Evolutionary conservation across 2,113 vertebrate species (phyloP).

Genomic region (Notarius quadriscutis): DNA sequence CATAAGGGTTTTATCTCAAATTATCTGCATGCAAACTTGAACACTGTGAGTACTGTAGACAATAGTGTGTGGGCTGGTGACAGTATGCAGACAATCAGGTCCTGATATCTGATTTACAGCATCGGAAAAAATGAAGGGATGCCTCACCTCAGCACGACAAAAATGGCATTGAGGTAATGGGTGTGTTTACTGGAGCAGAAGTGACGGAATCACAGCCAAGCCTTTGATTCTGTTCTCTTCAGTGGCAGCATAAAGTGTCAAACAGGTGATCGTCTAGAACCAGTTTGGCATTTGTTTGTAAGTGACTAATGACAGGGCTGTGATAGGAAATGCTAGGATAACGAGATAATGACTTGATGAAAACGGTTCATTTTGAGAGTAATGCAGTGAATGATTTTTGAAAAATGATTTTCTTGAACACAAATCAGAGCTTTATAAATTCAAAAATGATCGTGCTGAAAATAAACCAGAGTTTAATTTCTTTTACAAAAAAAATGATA

Average conservation of each 20-base stretch:
- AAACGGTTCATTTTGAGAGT: not conserved
- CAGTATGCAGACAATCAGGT: constrained; percentile 23
- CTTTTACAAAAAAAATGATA: too few species aligned
- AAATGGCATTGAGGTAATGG: not conserved
- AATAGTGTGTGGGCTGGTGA: not conserved
- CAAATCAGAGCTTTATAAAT: not conserved
- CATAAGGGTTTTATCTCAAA: not conserved
- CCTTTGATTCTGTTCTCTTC: not conserved
- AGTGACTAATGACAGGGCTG: constrained; percentile 5
- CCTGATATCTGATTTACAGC: not conserved
- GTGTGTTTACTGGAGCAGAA: not conserved
- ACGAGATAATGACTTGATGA: not conserved
- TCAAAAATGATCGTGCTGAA: too few species aligned
- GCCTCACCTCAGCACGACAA: constrained; percentile 1
- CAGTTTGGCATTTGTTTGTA: constrained; percentile 9
- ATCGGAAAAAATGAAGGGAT: constrained; percentile 17
- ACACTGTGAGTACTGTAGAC: not conserved
- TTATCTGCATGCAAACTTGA: not conserved
- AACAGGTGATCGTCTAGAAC: not conserved
- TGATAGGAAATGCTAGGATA: too few species aligned
- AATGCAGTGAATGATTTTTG: not conserved
- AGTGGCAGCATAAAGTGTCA: not conserved
- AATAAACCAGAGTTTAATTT: too few species aligned
- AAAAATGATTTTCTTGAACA: not conserved
- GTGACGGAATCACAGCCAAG: not conserved